phyloP scores from a whole-genome alignment of 2,888 invertebrate genomes.

The Laothoe populi region DNA sequence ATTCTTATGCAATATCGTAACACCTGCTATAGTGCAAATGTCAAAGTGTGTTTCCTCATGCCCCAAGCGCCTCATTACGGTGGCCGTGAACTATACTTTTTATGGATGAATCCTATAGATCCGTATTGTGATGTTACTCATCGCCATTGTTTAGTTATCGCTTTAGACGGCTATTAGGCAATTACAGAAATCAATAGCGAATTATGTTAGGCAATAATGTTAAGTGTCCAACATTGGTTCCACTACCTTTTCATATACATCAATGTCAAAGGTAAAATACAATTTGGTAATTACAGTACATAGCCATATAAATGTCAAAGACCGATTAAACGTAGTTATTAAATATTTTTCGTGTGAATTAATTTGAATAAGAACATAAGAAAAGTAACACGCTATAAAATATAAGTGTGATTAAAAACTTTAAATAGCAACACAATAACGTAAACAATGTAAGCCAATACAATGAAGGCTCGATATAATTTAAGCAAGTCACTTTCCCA shows the following conservation, averaged over 20 bases:
- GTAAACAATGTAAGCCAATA: conserved; percentile 23
- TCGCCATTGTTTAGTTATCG: conserved; percentile 54
- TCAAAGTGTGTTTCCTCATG: conserved; percentile 67
- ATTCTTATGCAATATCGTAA: conserved; percentile 59
- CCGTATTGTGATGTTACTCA: conserved; percentile 68
- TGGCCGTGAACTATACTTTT: conserved; percentile 78
- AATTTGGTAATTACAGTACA: not conserved
- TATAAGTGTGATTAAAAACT: conserved; percentile 15
- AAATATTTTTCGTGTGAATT: conserved; percentile 28
- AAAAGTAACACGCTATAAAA: conserved; percentile 21
- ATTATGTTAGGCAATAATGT: conserved; percentile 41
- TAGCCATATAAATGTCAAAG: conserved; percentile 35
- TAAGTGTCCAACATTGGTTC: conserved; percentile 9
- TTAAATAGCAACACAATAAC: conserved; percentile 6
- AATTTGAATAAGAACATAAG: conserved; percentile 18
- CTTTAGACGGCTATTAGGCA: conserved; percentile 52
- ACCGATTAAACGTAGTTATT: conserved; percentile 34
- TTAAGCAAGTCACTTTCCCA: conserved; percentile 66
- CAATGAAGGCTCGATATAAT: conserved; percentile 17
- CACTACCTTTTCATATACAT: not conserved
- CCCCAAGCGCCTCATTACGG: conserved; percentile 40
- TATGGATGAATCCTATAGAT: conserved; percentile 64
- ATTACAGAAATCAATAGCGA: conserved; percentile 43
- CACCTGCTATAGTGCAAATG: conserved; percentile 76
- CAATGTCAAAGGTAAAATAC: conserved; percentile 5